Base-by-base conservation (phyloP, 2,113 vertebrate species). In the Rhadina sibilatrix region DNA sequence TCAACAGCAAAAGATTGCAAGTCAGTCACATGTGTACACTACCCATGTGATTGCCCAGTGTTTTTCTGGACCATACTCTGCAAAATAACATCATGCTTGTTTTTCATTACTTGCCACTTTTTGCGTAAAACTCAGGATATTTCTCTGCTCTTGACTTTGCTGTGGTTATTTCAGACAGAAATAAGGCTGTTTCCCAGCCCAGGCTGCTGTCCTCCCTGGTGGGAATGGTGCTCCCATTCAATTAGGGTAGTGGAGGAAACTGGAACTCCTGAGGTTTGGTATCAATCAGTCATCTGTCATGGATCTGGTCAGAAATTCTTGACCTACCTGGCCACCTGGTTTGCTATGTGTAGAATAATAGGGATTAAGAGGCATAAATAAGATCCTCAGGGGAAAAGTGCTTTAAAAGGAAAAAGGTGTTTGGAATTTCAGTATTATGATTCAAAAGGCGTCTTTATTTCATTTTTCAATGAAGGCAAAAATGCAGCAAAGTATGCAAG, bases 21-120 rank as follows among this genome's bases (percentile, higher is more conserved):
- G 52, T 27, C 42, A 65, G n/a, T 83, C 38, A 25, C 1, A 0
- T 7, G 17, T 28, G 46, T 31, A 46, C 81, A 49, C n/a, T 33
- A 23, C 21, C 22, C 18, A 0, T 2, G 3, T 4, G 33, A 22
- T 50, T 33, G n/a, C 23, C 44, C 6, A 2, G 22, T 19, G 27
- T 53, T 72, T 37, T 92, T 56, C 61, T 83, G 75, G 53, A 68
- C 75, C 3, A 3, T 13, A 6, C 3, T 56, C 64, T 53, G 23
- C 42, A 80, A 87, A 93, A 79, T 3, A 46, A 83, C 53, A 24
- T 49, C 3, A 2, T 2, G 19, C 25, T 83, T 0, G 0, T 63
- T 93, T 82, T 78, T 38, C 1, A 0, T 50, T 46, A 27, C 22
- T 11, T 42, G 24, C 10, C 56, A 12, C 18, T 37, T 85, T 54